Base-by-base conservation (phyloP, 2,797 vertebrate species). In the Nyctibius grandis region DNA sequence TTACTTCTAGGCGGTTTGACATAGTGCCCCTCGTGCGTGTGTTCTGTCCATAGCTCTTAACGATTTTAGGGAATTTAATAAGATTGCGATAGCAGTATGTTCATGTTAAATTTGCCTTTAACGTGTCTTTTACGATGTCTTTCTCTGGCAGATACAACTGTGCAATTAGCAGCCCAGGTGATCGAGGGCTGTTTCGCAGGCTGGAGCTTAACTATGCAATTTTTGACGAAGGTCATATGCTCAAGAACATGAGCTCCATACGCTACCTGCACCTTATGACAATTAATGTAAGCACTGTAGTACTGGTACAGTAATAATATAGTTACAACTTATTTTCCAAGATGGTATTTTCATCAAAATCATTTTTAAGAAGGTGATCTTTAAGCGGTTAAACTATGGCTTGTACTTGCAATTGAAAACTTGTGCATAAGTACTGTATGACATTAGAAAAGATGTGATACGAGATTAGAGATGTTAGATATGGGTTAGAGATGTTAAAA, bases 211-310 rank as follows among this genome's bases (percentile, higher is more conserved):
- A 98, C 93, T 99, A 99, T 51, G 99, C 99, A 7, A 97, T 99
- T 86, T 99, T 99, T 94, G 99, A 99, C 94, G 99, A 99, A 97
- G 99, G 99, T 57, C 99, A 99, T 92, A 99, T 99, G 99, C 98
- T 99, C 89, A 99, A 99, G 97, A 99, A 99, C 93, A 99, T 99
- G 99, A 99, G 98, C 95, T 98, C 99, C 9, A 90, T 99, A 59
- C 99, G 99, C 91, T 99, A 99, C 96, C 99, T 99, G 95, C 98
- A 99, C 94, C 99, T 99, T 47, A 99, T 99, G 99, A 98, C 98
- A 51, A 99, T 99, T 95, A 99, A 99, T 70, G 99, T 99, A 96
- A 82, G 12, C 12, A 19, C 31, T 68, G 11, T 48, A 50, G 42
- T 67, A 54, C 47, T 88, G 3, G 2, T 59, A 44, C 23, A 48